These are phyloP conservation scores for Ostrea edulis DNA, from an alignment of 1,140 invertebrate genomes.

Conservation along the genomic window DNA sequence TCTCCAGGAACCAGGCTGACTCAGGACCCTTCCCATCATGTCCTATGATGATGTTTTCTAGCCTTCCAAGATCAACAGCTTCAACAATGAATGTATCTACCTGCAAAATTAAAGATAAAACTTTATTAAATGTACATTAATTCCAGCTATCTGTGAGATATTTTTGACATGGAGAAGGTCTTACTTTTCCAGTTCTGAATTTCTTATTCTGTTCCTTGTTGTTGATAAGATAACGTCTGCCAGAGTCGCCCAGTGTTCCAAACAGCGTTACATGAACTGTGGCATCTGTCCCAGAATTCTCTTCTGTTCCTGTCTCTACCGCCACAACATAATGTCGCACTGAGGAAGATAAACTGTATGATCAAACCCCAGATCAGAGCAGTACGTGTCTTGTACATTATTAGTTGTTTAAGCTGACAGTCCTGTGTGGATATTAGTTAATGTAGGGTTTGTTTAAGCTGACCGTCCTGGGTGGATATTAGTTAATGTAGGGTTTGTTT, in stretches of 20 bases:
- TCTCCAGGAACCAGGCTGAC: conserved; percentile 74
- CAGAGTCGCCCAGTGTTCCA: conserved; percentile 71
- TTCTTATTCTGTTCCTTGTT: conserved; percentile 63
- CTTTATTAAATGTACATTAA: not conserved
- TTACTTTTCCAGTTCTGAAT: conserved; percentile 71
- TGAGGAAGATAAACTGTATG: conserved; percentile 48
- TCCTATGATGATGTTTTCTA: conserved; percentile 73
- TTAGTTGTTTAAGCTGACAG: too few species aligned
- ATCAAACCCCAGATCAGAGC: not conserved
- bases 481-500: too few species aligned
- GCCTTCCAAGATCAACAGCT: conserved; percentile 72
- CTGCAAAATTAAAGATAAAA: conserved; percentile 52
- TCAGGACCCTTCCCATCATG: conserved; percentile 69
- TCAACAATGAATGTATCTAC: conserved; percentile 72
- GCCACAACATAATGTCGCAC: conserved; percentile 70
- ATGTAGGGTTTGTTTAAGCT: too few species aligned
- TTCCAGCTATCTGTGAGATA: not conserved
- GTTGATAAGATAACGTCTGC: conserved; percentile 65
- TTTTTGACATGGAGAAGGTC: not conserved
- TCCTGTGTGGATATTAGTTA: too few species aligned
- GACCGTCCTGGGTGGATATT: too few species aligned
- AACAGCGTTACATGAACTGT: conserved; percentile 69
- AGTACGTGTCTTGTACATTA: not conserved
- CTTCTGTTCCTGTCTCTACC: conserved; percentile 66
- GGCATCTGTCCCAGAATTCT: conserved; percentile 69